Conservation (phyloP, 2,113 vertebrate species). For the Blennius ocellaris region DNA sequence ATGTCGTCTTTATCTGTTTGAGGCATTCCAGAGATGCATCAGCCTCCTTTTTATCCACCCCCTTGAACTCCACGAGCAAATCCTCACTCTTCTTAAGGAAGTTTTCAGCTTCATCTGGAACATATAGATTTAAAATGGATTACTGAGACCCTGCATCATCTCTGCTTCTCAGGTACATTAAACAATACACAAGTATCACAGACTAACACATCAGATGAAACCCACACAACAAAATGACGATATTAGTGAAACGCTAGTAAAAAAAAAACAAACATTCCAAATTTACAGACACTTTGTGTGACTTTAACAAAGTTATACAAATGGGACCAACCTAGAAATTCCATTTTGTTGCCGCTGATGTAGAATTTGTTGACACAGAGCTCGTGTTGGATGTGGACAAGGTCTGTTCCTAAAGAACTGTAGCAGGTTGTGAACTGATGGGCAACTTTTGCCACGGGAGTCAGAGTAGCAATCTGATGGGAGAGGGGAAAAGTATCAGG, state of each 20-base stretch:
- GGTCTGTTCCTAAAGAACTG: slow-evolving; percentile 83
- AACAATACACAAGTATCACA: background rate
- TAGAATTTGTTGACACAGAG: slow-evolving; percentile 87
- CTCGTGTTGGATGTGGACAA: slow-evolving; percentile 88
- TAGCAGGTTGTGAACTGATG: slow-evolving; percentile 85
- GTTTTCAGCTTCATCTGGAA: slow-evolving; percentile 71
- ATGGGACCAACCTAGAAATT: slow-evolving; percentile 84
- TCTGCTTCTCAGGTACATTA: background rate
- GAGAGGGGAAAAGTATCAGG: slow-evolving; percentile 1
- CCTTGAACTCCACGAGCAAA: slow-evolving; percentile 69
- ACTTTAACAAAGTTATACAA: background rate
- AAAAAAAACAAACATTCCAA: no score
- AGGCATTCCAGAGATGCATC: slow-evolving; percentile 66
- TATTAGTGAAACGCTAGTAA: no score
- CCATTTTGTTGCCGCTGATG: slow-evolving; percentile 74
- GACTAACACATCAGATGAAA: no score
- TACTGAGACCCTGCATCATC: background rate
- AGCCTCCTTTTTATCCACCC: slow-evolving; percentile 57
- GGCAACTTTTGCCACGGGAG: slow-evolving; percentile 74
- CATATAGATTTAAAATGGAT: background rate
- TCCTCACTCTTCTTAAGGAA: slow-evolving; percentile 75
- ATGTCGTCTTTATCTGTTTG: slow-evolving; percentile 65
- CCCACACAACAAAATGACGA: no score
- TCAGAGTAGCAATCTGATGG: slow-evolving; percentile 82
- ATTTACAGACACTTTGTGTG: background rate